Conservation (phyloP, 2,888 invertebrate species). For the Polydrusus pterygomalis region DNA sequence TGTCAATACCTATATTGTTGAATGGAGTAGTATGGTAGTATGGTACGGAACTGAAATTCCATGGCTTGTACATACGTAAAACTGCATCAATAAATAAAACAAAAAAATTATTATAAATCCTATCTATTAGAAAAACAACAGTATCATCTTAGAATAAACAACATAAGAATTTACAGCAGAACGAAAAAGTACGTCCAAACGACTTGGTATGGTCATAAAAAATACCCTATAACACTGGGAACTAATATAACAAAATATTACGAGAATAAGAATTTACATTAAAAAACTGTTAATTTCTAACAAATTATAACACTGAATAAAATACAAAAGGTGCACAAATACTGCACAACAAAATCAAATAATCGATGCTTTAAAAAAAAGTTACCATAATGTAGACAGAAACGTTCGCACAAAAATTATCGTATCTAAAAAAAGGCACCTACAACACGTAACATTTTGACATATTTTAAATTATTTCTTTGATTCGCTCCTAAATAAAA, state of each 20-base stretch:
- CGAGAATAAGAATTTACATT: neutral
- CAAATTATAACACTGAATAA: neutral
- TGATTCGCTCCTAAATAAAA: no score
- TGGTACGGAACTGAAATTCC: no score
- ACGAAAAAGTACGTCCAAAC: neutral
- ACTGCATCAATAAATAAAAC: neutral
- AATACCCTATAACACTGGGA: neutral
- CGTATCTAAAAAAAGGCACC: neutral
- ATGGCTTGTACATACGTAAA: no score
- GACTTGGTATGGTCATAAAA: slow-evolving; percentile 2
- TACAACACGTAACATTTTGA: no score
- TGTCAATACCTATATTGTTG: no score
- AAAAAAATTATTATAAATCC: slow-evolving; percentile 5
- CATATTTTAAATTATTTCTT: no score
- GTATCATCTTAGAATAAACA: slow-evolving; percentile 8
- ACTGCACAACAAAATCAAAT: neutral
- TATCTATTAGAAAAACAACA: slow-evolving; percentile 25
- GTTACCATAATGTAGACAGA: neutral
- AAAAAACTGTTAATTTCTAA: slow-evolving; percentile 10
- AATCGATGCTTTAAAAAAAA: neutral
- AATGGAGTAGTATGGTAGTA: no score
- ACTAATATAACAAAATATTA: neutral
- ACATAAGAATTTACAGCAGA: slow-evolving; percentile 7
- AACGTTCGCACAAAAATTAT: neutral
- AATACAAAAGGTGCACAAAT: neutral